Percentiles rank a stretch among this genome's conserved stretches.
Conservation (phyloP, 2,113 vertebrate species). For the Conger conger region DNA sequence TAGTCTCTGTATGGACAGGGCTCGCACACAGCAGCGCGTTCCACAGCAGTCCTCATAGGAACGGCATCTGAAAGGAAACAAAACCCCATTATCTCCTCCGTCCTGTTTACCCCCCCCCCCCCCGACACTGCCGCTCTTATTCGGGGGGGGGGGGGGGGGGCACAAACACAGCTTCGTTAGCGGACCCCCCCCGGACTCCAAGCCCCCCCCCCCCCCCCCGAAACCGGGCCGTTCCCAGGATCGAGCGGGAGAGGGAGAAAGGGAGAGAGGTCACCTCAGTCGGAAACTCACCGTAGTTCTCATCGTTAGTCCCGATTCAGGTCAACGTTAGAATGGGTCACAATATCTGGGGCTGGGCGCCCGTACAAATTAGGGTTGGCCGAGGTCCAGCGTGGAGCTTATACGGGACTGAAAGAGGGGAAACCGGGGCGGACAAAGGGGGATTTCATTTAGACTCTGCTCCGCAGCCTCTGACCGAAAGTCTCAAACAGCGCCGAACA, state of each 20-base stretch:
- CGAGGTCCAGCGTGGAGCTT: background rate
- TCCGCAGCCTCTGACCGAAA: background rate
- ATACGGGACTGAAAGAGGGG: background rate
- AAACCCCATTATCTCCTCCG: background rate
- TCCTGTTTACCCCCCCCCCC: no score
- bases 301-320: background rate
- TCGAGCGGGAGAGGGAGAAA: background rate
- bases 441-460: background rate
- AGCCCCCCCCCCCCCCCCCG: background rate
- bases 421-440: background rate
- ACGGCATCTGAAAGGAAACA: slow-evolving; percentile 78
- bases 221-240: no score
- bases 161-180: background rate
- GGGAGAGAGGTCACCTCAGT: background rate
- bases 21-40: slow-evolving; percentile 90
- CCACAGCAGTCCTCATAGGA: slow-evolving; percentile 98
- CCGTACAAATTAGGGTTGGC: background rate
- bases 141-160: background rate
- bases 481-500: background rate
- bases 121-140: background rate
- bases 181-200: background rate
- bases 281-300: background rate
- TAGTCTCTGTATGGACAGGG: slow-evolving; percentile 91
- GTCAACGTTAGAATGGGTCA: background rate
- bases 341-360: background rate